phyloP scores from a whole-genome alignment of 2,888 invertebrate species.

The Notodonta ziczac region DNA sequence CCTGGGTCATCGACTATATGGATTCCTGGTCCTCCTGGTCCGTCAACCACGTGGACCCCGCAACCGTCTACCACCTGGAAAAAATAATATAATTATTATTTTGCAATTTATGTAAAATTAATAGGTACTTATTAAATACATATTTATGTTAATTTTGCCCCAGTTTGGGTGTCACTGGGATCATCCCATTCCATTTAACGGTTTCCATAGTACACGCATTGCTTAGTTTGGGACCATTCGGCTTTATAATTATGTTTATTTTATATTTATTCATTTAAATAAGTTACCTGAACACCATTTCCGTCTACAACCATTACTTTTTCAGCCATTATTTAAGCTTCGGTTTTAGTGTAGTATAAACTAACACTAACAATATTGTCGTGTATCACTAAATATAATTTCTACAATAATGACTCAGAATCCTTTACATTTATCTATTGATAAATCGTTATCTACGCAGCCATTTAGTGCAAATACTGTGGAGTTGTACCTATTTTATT shows the following conservation, averaged over 20 bases:
- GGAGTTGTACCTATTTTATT: no score
- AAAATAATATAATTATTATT: background rate
- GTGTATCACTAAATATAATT: no score
- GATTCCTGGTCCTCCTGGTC: background rate
- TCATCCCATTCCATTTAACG: no score
- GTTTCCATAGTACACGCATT: no score
- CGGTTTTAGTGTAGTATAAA: background rate
- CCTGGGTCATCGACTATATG: constrained; percentile 4
- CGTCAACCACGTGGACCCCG: constrained; percentile 10
- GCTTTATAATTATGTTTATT: no score
- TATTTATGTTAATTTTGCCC: no score
- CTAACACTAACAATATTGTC: background rate
- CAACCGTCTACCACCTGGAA: background rate
- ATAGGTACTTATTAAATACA: background rate
- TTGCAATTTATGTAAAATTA: no score
- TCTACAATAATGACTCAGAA: no score
- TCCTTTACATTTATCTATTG: background rate
- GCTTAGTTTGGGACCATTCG: no score
- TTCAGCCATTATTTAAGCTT: background rate
- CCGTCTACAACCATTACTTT: constrained; percentile 14
- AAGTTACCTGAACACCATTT: background rate
- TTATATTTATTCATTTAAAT: background rate
- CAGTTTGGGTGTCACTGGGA: no score
- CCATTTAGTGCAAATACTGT: no score
- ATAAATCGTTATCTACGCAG: background rate